A percentile compares a stretch with the other conserved stretches of the same genome.
Conservation (phyloP, 2,797 vertebrate species). For the Podarcis siculus region DNA sequence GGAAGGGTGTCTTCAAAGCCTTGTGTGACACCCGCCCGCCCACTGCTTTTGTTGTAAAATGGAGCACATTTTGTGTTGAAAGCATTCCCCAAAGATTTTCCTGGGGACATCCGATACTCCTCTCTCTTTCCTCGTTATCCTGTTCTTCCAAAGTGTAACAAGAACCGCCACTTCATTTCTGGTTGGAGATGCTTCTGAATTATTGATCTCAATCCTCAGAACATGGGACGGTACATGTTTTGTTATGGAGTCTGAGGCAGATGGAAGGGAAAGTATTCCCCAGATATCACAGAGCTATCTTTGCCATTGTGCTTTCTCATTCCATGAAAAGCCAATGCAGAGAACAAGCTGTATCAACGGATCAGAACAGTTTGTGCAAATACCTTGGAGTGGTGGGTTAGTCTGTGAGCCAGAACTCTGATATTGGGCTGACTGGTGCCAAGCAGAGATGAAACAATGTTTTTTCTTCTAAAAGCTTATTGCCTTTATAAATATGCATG, state of each 20-base stretch:
- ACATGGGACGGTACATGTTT: constrained; percentile 49
- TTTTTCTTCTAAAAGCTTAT: not conserved
- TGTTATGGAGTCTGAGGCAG: constrained; percentile 28
- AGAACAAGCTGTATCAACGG: not conserved
- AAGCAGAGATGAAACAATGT: not conserved
- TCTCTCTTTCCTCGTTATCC: constrained; percentile 26
- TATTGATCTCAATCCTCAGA: constrained; percentile 43
- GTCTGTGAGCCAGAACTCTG: not conserved
- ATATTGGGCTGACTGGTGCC: not conserved
- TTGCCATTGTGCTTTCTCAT: constrained; percentile 3
- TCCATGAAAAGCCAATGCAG: constrained; percentile 21
- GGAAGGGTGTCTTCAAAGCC: not conserved
- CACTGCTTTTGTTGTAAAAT: constrained; percentile 59
- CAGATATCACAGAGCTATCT: constrained; percentile 21
- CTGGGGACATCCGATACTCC: constrained; percentile 35
- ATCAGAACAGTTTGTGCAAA: not conserved
- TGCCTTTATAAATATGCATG: not conserved
- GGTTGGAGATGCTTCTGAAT: constrained; percentile 26
- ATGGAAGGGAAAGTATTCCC: constrained; percentile 27
- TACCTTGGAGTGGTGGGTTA: not conserved
- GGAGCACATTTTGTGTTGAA: constrained; percentile 38
- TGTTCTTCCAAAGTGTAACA: constrained; percentile 48
- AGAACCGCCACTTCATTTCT: constrained; percentile 44
- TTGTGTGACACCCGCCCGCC: constrained; percentile 47
- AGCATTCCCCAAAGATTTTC: constrained; percentile 53